Percentiles rank a stretch among this genome's conserved stretches.
Evolutionary conservation across 53 echinoderm and acorn worm species (phyloP).

Genomic region (Crossaster papposus): DNA sequence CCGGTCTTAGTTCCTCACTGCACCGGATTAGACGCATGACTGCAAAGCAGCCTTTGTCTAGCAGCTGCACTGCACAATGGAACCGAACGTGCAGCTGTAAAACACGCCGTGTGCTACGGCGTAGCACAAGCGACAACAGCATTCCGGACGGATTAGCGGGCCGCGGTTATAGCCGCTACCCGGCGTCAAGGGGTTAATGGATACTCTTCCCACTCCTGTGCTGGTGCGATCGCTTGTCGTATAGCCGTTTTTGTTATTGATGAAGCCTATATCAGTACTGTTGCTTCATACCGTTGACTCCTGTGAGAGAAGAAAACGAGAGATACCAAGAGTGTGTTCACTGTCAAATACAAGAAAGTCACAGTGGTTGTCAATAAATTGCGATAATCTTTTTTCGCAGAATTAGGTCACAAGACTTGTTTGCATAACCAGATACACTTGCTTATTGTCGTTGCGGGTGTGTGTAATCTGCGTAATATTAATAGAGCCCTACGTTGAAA

Average conservation of each 20-base stretch:
- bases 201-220: not conserved
- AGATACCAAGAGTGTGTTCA: not conserved
- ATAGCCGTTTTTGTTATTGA: not conserved
- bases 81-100: too few relatives aligned
- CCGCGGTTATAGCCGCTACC: too few relatives aligned
- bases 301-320: not conserved
- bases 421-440: not conserved
- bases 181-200: too few relatives aligned
- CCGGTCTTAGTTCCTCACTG: too few relatives aligned
- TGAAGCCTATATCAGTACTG: not conserved
- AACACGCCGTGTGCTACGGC: too few relatives aligned
- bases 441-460: not conserved
- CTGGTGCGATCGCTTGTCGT: not conserved
- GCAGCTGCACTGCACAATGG: too few relatives aligned
- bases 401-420: not conserved
- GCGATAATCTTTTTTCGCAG: not conserved
- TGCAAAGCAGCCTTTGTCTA: too few relatives aligned
- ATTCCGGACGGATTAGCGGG: too few relatives aligned
- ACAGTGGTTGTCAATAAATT: not conserved
- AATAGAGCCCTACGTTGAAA: too few relatives aligned
- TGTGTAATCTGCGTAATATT: not conserved
- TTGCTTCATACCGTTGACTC: conserved; percentile 43
- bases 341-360: not conserved
- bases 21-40: too few relatives aligned
- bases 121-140: too few relatives aligned